Percentiles rank a stretch among this genome's conserved stretches.
Conservation (phyloP, 2,888 invertebrate species). For the Luperina testacea region DNA sequence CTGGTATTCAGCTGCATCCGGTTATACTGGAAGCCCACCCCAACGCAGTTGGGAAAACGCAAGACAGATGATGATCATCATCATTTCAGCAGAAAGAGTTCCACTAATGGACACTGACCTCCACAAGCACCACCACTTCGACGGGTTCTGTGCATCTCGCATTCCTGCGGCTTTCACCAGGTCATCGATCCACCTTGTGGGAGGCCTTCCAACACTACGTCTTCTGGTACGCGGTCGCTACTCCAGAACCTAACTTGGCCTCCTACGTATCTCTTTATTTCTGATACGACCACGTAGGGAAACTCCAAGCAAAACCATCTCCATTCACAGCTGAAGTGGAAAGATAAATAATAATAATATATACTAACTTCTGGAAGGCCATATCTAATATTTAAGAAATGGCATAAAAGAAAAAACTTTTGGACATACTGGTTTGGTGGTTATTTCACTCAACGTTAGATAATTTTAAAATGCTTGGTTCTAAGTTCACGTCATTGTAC, state of each 20-base stretch:
- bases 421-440: no score
- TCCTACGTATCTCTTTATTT: not conserved
- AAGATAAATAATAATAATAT: no score
- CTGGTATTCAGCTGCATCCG: not conserved
- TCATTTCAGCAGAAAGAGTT: not conserved
- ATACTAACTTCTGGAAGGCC: no score
- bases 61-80: not conserved
- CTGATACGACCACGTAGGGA: not conserved
- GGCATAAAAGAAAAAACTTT: no score
- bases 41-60: not conserved
- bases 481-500: constrained; percentile 11
- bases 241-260: not conserved
- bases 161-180: not conserved
- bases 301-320: not conserved
- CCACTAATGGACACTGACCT: not conserved
- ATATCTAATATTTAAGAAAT: no score
- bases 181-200: not conserved
- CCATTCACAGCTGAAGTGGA: no score
- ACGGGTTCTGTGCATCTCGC: not conserved
- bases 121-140: not conserved
- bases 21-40: no score
- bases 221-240: no score
- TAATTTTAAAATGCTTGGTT: not conserved
- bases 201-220: no score
- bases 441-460: no score